These are phyloP conservation scores for Hydrotaea diabolus DNA, from an alignment of 2,888 invertebrate genomes.

Conservation along the genomic window DNA sequence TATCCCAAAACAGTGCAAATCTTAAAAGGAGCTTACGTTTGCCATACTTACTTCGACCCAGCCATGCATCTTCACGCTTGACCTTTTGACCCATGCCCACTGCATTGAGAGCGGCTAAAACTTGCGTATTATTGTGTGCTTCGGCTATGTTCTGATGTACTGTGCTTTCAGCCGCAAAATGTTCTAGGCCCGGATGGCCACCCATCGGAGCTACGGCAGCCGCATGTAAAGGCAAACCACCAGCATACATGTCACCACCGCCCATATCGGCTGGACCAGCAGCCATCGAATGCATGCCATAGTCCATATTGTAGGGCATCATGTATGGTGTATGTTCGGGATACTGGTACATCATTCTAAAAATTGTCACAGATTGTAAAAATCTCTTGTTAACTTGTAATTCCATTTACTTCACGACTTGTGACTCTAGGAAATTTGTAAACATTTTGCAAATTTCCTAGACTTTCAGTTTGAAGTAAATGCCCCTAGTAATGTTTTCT, in stretches of 20 bases:
- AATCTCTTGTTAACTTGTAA: too few relatives aligned
- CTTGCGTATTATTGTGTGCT: slow-evolving; percentile 77
- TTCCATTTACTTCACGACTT: too few relatives aligned
- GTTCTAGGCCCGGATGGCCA: slow-evolving; percentile 75
- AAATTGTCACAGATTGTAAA: neutral
- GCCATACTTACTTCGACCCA: slow-evolving; percentile 74
- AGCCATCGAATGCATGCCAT: slow-evolving; percentile 73
- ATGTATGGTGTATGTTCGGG: slow-evolving; percentile 79
- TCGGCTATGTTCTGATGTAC: slow-evolving; percentile 78
- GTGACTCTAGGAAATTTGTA: too few relatives aligned
- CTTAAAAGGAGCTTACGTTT: too few relatives aligned
- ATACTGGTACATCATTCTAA: slow-evolving; percentile 79
- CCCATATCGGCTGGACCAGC: slow-evolving; percentile 74
- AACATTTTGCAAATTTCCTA: neutral
- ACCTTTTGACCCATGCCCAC: slow-evolving; percentile 77
- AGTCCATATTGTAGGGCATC: slow-evolving; percentile 81
- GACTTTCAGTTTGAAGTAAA: neutral
- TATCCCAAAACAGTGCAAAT: too few relatives aligned
- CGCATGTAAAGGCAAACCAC: slow-evolving; percentile 76
- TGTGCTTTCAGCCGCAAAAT: slow-evolving; percentile 76
- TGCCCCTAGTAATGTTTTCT: neutral
- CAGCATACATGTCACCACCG: slow-evolving; percentile 77
- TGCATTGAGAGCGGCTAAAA: slow-evolving; percentile 76
- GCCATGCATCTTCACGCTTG: slow-evolving; percentile 80
- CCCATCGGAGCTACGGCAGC: slow-evolving; percentile 64